A percentile compares a stretch with the other conserved stretches of the same genome.
These are phyloP conservation scores for Heliocidaris erythrogramma DNA, from an alignment of 35 echinoderm and acorn worm species.

Conservation along the genomic window DNA sequence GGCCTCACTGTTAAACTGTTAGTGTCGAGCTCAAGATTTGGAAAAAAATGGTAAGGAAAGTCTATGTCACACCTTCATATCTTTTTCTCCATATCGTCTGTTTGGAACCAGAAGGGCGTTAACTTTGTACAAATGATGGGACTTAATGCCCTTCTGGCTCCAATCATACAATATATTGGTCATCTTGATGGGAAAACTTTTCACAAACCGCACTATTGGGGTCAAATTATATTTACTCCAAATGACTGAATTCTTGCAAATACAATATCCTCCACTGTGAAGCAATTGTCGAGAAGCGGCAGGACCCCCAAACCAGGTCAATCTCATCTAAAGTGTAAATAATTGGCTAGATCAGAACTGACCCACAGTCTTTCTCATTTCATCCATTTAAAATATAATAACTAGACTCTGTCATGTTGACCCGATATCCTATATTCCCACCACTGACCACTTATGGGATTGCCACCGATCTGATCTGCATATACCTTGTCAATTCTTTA, in stretches of 20 bases:
- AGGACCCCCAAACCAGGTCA: not conserved
- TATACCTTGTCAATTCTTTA: not conserved
- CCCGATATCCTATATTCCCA: not conserved
- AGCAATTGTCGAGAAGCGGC: not conserved
- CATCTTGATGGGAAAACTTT: too few species aligned
- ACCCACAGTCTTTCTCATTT: not conserved
- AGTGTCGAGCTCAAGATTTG: too few species aligned
- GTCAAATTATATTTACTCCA: not conserved
- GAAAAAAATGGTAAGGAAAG: too few species aligned
- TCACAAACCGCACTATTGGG: not conserved
- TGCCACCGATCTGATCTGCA: not conserved
- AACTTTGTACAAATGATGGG: too few species aligned
- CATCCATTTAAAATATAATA: not conserved
- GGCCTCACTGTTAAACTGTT: too few species aligned
- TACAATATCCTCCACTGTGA: not conserved
- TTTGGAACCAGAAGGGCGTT: too few species aligned
- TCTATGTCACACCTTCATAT: too few species aligned
- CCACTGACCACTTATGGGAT: not conserved
- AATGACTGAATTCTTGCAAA: not conserved
- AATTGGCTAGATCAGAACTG: not conserved
- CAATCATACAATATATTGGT: too few species aligned
- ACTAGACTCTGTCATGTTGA: not conserved
- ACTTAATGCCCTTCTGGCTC: too few species aligned
- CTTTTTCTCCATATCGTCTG: too few species aligned
- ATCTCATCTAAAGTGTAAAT: not conserved